Evolutionary conservation across 2,888 invertebrate species (phyloP), one percentile per base, ranked within the genome.

Genomic region (Orgyia antiqua): DNA sequence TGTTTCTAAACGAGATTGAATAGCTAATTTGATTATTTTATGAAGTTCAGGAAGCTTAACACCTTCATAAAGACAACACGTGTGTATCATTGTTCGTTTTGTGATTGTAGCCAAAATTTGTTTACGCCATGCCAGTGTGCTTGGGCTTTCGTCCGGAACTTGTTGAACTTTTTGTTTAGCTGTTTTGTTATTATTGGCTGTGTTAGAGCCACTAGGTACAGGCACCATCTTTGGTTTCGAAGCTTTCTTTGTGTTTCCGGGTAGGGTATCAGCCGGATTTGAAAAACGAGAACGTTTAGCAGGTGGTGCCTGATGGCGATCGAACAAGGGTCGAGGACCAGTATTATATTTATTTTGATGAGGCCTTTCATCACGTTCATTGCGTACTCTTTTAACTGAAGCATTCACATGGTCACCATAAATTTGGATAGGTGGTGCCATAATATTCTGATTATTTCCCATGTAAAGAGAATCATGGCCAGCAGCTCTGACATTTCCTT

Each of bases 271-370:
- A 3, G 4, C 7, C 2, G 4, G 8, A 7, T 8, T 19, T 10
- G 23, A 23, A 13, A 29, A 15, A 3, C 27, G 30, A 17, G 27
- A 19, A 27, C 27, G 27, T n/a, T 35, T 35, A 2, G 8, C 11
- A 19, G 17, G 10, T 13, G 29, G 25, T 9, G 13, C 6, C 25
- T 17, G 29, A 2, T 9, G 4, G 1, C 15, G 13, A 10, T 10
- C 23, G 10, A 2, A 23, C 23, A 11, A 6, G 9, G 23, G 9
- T 6, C n/a, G 20, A 20, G 2, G 3, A 3, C 20, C 28, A n/a
- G 3, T 2, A 10, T 26, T 26, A 17, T 17, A 7, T 13, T 17
- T 10, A n/a, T 19, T 2, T 19, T 30, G 30, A 23, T 15, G 12
- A 7, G 18, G 9, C 10, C 11, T 24, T 21, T 21, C 21, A 10